Conservation (phyloP, 2,113 vertebrate genomes). For the Speoplatyrhinus poulsoni region DNA sequence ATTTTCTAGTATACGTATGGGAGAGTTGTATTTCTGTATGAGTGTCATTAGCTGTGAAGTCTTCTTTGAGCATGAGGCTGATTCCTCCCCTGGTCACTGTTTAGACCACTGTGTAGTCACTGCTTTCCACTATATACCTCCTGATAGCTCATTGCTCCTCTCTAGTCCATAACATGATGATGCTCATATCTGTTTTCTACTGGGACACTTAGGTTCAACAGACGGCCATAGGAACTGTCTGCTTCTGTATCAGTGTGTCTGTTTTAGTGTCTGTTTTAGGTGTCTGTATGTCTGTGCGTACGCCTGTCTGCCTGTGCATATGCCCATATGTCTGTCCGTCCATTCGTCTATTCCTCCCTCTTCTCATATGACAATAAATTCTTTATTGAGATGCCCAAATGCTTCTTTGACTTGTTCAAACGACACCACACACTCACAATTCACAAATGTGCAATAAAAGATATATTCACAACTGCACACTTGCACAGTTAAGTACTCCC, state of each 20-base stretch:
- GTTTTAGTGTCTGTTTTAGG: conserved; percentile 22
- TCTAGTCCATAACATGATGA: too few species aligned
- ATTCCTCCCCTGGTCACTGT: conserved; percentile 97
- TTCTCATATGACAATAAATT: not conserved
- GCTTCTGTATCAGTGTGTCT: conserved; percentile 8
- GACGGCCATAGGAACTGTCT: conserved; percentile 27
- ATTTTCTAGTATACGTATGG: conserved; percentile 61
- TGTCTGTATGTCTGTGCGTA: not conserved
- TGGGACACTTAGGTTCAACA: conserved; percentile 59
- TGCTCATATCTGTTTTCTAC: conserved; percentile 19
- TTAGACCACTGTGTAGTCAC: conserved; percentile 82
- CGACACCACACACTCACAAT: too few species aligned
- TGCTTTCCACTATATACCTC: conserved; percentile 39
- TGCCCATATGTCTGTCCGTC: too few species aligned
- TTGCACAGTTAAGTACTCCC: too few species aligned
- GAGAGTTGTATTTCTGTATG: conserved; percentile 51
- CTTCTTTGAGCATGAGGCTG: conserved; percentile 89
- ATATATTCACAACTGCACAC: too few species aligned
- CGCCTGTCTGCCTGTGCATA: not conserved
- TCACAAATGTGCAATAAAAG: too few species aligned
- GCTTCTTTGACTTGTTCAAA: too few species aligned
- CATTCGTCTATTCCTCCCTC: conserved; percentile 32
- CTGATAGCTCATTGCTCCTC: not conserved
- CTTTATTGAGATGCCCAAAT: too few species aligned
- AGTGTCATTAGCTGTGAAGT: conserved; percentile 88